Evolutionary conservation across 2,113 vertebrate species (phyloP), one percentile per base, ranked within the genome.

Genomic region (Burhinus bistriatus): DNA sequence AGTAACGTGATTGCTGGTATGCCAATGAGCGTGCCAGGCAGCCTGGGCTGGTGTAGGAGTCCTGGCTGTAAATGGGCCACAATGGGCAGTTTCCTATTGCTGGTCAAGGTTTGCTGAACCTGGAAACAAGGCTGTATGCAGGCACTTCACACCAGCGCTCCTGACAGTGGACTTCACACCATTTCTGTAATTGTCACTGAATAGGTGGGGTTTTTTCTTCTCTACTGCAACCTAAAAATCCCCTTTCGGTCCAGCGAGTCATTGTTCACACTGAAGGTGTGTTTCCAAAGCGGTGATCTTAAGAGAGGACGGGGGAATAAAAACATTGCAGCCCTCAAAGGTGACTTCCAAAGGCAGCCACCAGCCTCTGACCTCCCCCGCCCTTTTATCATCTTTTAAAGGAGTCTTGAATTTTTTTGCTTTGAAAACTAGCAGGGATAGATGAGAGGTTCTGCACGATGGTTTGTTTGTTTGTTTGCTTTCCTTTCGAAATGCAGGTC

Each of bases 381-480:
- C 42, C 59, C 70, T 55, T 59, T 27, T 72, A 51, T 32, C n/a
- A 1, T 59, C 23, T 75, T 78, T 78, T 91, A 84, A 77, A 72
- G 38, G 27, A 62, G 23, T 66, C 59, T 45, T 68, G 51, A 84
- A 9, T 72, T 36, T 32, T 62, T 86, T 78, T 27, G 40, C 34
- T 80, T 93, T 87, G 38, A 86, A 94, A 93, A 68, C 12, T 34
- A 49, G 42, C 9, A 42, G 52, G n/a, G 16, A 54, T 14, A 80
- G n/a, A 51, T 38, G 47, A 79, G 61, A 90, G 10, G 14, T 71
- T 92, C 95, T 81, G 78, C n/a, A 13, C 0, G 0, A 44, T 15
- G 5, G 34, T 64, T 64, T 38, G 71, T 78, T 89, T 58, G 15
- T 86, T 95, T 90, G 40, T 86, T 96, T 94, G 76, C 70, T 95